A percentile compares a stretch with the other conserved stretches of the same genome.
Conservation (phyloP, 2,797 vertebrate genomes). For the Gymnoscopelus braueri region DNA sequence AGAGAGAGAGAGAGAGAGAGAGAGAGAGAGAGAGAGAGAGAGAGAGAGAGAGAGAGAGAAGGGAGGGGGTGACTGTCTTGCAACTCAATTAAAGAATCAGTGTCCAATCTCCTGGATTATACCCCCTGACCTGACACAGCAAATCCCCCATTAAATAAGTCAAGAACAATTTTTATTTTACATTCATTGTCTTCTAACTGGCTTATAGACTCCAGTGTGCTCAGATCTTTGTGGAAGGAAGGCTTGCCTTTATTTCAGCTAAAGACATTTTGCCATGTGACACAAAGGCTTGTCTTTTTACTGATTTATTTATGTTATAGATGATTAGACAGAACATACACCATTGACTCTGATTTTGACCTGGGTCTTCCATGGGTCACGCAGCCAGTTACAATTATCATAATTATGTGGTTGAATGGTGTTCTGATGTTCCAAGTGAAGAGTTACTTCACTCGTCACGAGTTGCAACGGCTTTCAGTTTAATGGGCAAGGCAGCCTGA, state of each 20-base stretch:
- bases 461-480: constrained; percentile 41
- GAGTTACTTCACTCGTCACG: constrained; percentile 38
- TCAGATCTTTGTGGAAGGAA: constrained; percentile 53
- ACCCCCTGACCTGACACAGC: constrained; percentile 66
- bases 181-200: constrained; percentile 58
- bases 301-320: constrained; percentile 28
- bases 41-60: constrained; percentile 29
- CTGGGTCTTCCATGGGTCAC: constrained; percentile 46
- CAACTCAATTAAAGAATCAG: constrained; percentile 74
- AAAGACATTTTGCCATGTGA: constrained; percentile 58
- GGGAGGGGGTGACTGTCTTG: constrained; percentile 36
- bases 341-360: constrained; percentile 34
- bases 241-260: constrained; percentile 54
- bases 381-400: constrained; percentile 59
- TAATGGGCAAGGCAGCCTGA: constrained; percentile 45
- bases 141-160: constrained; percentile 74
- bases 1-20: not conserved
- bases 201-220: constrained; percentile 69
- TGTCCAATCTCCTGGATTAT: constrained; percentile 75
- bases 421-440: constrained; percentile 56
- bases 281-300: constrained; percentile 46
- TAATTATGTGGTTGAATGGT: constrained; percentile 52
- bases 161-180: constrained; percentile 63
- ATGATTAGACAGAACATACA: constrained; percentile 29
- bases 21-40: constrained; percentile 32